phyloP scores from a whole-genome alignment of 1,140 invertebrate species.

The Sycophaga agraensis region DNA sequence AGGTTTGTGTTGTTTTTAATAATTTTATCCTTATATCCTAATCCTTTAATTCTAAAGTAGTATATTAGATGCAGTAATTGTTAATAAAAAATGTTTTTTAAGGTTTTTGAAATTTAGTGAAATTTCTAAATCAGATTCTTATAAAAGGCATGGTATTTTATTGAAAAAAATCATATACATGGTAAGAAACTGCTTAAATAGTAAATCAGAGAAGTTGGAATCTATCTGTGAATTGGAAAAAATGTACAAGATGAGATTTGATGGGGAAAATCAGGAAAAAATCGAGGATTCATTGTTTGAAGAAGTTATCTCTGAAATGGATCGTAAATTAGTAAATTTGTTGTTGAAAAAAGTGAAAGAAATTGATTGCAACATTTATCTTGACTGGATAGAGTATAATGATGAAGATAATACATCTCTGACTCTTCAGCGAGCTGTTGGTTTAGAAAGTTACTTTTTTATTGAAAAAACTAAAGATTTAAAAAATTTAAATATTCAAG shows the following conservation, averaged over 20 bases:
- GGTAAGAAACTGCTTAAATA: conserved; percentile 31
- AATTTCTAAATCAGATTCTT: conserved; percentile 24
- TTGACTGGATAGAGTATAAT: conserved; percentile 46
- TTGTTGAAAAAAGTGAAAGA: conserved; percentile 42
- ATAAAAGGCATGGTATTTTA: conserved; percentile 38
- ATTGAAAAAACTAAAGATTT: conserved; percentile 35
- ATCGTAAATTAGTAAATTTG: conserved; percentile 35
- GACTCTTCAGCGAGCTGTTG: conserved; percentile 45
- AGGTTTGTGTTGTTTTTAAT: conserved; percentile 25
- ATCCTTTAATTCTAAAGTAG: neutral
- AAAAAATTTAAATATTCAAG: conserved; percentile 28
- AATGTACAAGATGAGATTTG: conserved; percentile 46
- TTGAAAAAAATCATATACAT: conserved; percentile 41
- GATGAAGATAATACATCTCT: conserved; percentile 38
- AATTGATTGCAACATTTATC: conserved; percentile 43
- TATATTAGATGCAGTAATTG: neutral
- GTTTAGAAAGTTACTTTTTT: conserved; percentile 42
- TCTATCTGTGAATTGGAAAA: conserved; percentile 30
- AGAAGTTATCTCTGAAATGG: conserved; percentile 29
- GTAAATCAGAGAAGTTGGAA: neutral
- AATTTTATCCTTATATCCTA: neutral
- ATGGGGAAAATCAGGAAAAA: conserved; percentile 26
- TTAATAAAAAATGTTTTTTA: neutral
- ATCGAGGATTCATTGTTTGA: conserved; percentile 22
- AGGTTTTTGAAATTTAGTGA: conserved; percentile 31